phyloP scores from a whole-genome alignment of 2,888 invertebrate genomes.

The Sarcophaga carnaria region DNA sequence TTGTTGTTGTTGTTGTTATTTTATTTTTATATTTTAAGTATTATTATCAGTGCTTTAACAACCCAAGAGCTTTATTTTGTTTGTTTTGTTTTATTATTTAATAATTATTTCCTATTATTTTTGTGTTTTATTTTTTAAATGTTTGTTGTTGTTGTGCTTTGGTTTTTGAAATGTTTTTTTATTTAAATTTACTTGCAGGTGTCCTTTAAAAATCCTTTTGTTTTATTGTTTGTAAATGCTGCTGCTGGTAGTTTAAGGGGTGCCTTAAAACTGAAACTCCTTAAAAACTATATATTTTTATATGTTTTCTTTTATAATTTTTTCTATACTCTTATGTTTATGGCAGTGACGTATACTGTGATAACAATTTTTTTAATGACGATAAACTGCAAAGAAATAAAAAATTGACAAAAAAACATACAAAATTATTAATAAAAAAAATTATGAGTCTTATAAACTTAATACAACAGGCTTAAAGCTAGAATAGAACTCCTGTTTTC shows the following conservation, averaged over 20 bases:
- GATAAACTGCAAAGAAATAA: conserved; percentile 69
- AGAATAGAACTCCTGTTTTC: too few species aligned
- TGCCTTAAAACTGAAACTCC: conserved; percentile 26
- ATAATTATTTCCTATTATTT: conserved; percentile 55
- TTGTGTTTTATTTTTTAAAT: conserved; percentile 41
- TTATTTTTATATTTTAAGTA: conserved; percentile 25
- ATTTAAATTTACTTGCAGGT: conserved; percentile 43
- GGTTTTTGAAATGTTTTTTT: background rate
- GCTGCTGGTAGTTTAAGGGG: conserved; percentile 50
- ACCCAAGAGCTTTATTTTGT: conserved; percentile 68
- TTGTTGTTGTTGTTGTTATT: conserved; percentile 38
- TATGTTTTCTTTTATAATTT: conserved; percentile 46
- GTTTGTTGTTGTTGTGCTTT: background rate
- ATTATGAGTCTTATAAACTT: too few species aligned
- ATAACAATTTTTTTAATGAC: conserved; percentile 72
- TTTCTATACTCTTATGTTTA: conserved; percentile 64
- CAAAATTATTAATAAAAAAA: conserved; percentile 11
- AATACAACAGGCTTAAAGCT: too few species aligned
- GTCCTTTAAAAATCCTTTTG: conserved; percentile 14
- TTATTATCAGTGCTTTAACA: conserved; percentile 68
- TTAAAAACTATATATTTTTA: conserved; percentile 27
- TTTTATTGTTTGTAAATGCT: conserved; percentile 54
- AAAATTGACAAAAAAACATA: background rate
- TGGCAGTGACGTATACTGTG: conserved; percentile 78
- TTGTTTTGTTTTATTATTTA: conserved; percentile 11